Percentiles rank a stretch among this genome's conserved stretches.
Evolutionary conservation across 2,113 vertebrate genomes (phyloP).

Genomic region (Phylloscopus whistleri): DNA sequence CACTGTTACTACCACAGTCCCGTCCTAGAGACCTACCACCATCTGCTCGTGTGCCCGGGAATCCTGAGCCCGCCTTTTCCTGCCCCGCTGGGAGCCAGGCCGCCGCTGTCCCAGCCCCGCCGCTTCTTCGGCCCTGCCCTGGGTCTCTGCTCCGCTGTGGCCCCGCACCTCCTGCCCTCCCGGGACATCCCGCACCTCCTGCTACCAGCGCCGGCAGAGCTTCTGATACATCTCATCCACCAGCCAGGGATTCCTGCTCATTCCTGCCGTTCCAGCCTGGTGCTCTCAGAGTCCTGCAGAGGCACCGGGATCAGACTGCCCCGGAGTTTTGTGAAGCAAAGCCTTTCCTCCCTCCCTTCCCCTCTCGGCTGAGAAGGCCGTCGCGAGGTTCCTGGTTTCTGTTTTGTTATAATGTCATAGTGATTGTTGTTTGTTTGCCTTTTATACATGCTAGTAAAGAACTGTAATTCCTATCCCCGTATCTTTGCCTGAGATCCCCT

Average conservation of each 20-base stretch:
- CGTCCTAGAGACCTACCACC: neutral
- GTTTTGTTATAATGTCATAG: no score
- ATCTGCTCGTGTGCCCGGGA: neutral
- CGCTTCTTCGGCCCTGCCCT: no score
- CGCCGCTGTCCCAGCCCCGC: no score
- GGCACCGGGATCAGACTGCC: no score
- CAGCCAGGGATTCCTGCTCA: neutral
- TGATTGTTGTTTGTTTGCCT: no score
- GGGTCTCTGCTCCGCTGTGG: neutral
- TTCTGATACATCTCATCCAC: neutral
- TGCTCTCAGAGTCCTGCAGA: no score
- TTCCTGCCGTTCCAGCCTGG: neutral
- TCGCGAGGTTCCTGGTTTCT: no score
- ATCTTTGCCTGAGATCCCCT: neutral
- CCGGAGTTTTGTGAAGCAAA: no score
- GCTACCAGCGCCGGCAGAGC: no score
- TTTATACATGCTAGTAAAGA: no score
- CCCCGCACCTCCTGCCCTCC: neutral
- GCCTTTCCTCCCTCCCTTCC: no score
- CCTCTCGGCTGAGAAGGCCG: no score
- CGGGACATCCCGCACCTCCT: neutral
- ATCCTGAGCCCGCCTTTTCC: neutral
- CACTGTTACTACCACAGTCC: neutral
- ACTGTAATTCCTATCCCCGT: neutral
- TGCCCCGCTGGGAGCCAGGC: neutral